These are phyloP conservation scores for Drosophila anomalata DNA, from an alignment of 2,888 invertebrate species.

Conservation along the genomic window DNA sequence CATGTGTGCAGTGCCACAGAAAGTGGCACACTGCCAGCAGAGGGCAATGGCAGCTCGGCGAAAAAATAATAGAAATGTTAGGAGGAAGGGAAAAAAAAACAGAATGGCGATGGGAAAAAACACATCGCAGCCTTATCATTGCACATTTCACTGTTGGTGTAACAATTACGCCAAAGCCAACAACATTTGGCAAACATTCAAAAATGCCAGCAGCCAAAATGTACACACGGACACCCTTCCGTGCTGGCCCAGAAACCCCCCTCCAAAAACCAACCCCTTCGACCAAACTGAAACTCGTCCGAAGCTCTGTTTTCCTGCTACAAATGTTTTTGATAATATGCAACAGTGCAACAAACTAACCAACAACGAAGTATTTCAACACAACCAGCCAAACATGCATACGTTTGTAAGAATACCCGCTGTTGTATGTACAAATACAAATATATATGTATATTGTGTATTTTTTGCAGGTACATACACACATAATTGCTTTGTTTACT, in stretches of 20 bases:
- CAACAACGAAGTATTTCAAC: slow-evolving; percentile 29
- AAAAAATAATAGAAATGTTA: slow-evolving; percentile 38
- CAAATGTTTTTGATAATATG: slow-evolving; percentile 72
- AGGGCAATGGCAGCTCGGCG: slow-evolving; percentile 39
- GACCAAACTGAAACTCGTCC: slow-evolving; percentile 26
- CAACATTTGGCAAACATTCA: slow-evolving; percentile 73
- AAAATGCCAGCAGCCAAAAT: slow-evolving; percentile 72
- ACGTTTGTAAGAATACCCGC: slow-evolving; percentile 12
- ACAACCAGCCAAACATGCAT: slow-evolving; percentile 16
- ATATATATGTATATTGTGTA: background rate
- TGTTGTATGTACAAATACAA: background rate
- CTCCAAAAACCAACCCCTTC: slow-evolving; percentile 8
- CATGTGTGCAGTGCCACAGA: slow-evolving; percentile 29
- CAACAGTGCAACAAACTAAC: slow-evolving; percentile 58
- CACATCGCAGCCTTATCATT: slow-evolving; percentile 71
- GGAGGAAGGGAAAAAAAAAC: slow-evolving; percentile 30
- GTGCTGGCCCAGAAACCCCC: background rate
- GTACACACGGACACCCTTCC: slow-evolving; percentile 20
- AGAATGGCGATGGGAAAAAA: slow-evolving; percentile 53
- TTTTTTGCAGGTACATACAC: slow-evolving; percentile 17
- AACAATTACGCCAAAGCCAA: slow-evolving; percentile 72
- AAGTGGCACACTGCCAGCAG: slow-evolving; percentile 41
- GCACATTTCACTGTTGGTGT: slow-evolving; percentile 76
- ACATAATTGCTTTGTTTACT: slow-evolving; percentile 44
- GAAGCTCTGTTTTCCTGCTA: slow-evolving; percentile 29